A percentile compares a stretch with the other conserved stretches of the same genome.
Evolutionary conservation across 2,113 vertebrate genomes (phyloP).

Genomic region (Tautogolabrus adspersus): DNA sequence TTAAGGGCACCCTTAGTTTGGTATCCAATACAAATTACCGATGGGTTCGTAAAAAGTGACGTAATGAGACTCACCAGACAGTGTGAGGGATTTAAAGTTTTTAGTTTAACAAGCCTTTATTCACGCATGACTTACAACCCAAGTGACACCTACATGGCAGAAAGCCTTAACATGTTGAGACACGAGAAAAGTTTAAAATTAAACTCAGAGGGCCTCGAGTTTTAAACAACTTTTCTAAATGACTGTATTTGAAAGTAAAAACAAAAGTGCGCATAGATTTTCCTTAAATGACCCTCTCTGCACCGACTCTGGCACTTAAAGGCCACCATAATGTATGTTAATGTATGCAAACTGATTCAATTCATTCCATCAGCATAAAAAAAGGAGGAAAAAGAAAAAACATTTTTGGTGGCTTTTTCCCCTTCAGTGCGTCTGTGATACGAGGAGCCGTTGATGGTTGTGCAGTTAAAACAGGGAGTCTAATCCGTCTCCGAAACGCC

Average conservation of each 20-base stretch:
- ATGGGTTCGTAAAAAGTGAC: background rate
- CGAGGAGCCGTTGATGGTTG: conserved; percentile 38
- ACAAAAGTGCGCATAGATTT: background rate
- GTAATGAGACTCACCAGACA: conserved; percentile 1
- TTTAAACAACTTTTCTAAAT: conserved; percentile 6
- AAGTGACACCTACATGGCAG: background rate
- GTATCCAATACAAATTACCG: background rate
- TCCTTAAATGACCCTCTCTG: conserved; percentile 23
- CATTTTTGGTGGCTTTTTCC: conserved; percentile 46
- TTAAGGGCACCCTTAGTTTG: background rate
- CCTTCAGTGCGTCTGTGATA: conserved; percentile 43
- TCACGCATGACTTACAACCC: conserved; percentile 19
- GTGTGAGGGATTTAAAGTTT: background rate
- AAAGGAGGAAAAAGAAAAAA: background rate
- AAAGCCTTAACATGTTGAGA: background rate
- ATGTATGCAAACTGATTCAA: conserved; percentile 65
- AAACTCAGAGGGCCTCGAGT: background rate
- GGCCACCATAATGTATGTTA: conserved; percentile 43
- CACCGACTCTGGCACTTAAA: conserved; percentile 16
- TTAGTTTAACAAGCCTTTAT: conserved; percentile 12
- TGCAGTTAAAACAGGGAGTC: conserved; percentile 54
- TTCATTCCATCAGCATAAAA: conserved; percentile 45
- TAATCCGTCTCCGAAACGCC: conserved; percentile 53
- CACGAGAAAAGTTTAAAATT: background rate
- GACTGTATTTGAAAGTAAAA: conserved; percentile 36